These are phyloP conservation scores for Margarornis squamiger DNA, from an alignment of 2,797 vertebrate genomes.

Conservation along the genomic window DNA sequence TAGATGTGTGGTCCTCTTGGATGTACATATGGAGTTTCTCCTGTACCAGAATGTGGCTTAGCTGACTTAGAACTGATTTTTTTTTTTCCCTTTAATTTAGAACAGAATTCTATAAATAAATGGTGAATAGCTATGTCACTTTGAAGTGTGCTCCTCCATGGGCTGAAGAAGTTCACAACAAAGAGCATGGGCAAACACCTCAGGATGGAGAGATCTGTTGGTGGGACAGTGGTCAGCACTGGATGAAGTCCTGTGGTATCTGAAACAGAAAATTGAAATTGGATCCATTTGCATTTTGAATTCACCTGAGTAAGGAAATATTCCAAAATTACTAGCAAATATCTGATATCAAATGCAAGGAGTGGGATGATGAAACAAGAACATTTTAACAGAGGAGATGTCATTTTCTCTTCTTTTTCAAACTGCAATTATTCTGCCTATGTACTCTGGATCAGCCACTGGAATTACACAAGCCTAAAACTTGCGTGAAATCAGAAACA, in stretches of 20 bases:
- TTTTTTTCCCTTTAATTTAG: not conserved
- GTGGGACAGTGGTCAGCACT: not conserved
- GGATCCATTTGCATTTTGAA: not conserved
- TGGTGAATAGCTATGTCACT: not conserved
- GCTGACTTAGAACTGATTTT: not conserved
- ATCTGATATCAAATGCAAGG: not conserved
- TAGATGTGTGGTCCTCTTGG: fast-evolving
- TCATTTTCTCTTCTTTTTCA: not conserved
- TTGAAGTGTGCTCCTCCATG: not conserved
- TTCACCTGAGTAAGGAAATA: not conserved
- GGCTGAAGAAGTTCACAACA: not conserved
- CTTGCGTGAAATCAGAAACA: slow-evolving; percentile 42
- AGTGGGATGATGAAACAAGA: not conserved
- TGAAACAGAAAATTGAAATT: not conserved
- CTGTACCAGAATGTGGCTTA: not conserved
- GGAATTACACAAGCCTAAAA: slow-evolving; percentile 25
- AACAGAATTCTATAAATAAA: not conserved
- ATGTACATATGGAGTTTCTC: not conserved
- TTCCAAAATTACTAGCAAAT: not conserved
- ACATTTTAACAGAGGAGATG: not conserved
- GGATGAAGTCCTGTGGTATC: not conserved
- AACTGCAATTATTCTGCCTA: not conserved
- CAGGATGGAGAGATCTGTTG: not conserved
- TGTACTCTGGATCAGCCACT: not conserved
- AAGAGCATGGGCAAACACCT: not conserved